These are phyloP conservation scores for Puntigrus tetrazona DNA, from an alignment of 2,113 vertebrate species.

Conservation along the genomic window DNA sequence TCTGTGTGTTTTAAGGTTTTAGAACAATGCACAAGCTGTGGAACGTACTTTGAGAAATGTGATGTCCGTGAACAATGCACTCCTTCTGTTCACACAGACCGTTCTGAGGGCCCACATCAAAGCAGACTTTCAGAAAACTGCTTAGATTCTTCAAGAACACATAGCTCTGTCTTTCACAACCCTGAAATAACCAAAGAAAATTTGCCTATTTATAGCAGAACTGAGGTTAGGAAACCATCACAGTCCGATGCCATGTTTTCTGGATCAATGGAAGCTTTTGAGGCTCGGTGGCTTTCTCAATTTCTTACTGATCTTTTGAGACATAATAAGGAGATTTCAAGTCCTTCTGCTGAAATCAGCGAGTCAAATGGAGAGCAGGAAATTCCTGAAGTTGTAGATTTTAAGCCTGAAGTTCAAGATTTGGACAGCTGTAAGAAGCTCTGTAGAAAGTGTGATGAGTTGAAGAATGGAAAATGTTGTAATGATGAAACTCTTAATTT, in stretches of 20 bases:
- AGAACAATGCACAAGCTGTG: conserved; percentile 51
- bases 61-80: conserved; percentile 17
- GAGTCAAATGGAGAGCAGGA: not conserved
- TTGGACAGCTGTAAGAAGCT: conserved; percentile 5
- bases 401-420: conserved; percentile 7
- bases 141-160: conserved; percentile 31
- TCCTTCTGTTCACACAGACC: conserved; percentile 3
- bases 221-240: not conserved
- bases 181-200: conserved; percentile 38
- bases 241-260: conserved; percentile 50
- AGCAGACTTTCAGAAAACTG: conserved; percentile 27
- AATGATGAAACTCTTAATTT: conserved; percentile 45
- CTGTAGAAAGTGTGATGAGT: conserved; percentile 39
- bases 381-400: conserved; percentile 3
- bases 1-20: conserved; percentile 36
- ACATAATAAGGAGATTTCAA: conserved; percentile 22
- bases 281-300: conserved; percentile 55
- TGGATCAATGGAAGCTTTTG: conserved; percentile 58
- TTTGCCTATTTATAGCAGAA: not conserved
- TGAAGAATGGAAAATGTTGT: not conserved
- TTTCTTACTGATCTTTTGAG: conserved; percentile 47
- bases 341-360: conserved; percentile 2
- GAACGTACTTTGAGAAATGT: conserved; percentile 42
- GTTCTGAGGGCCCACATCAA: conserved; percentile 38
- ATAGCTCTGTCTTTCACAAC: conserved; percentile 36